A percentile compares a stretch with the other conserved stretches of the same genome.
phyloP scores from a whole-genome alignment of 1,140 invertebrate genomes.

The Pachypsylla venusta region DNA sequence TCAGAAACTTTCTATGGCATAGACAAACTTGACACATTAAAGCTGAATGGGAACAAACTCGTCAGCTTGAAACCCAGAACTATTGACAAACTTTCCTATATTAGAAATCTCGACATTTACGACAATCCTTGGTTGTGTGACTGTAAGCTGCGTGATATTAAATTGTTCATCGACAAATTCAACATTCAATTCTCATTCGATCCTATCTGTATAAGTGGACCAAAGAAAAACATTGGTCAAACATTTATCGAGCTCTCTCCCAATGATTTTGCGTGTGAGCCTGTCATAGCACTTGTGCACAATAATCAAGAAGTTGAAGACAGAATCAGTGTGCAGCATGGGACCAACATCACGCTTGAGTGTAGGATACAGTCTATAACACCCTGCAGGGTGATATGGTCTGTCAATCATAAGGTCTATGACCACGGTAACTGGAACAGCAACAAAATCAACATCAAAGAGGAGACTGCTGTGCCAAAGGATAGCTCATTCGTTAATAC shows the following conservation, averaged over 20 bases:
- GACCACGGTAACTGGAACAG: constrained; percentile 18
- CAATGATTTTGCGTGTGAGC: constrained; percentile 67
- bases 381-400: neutral
- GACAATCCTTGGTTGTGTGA: constrained; percentile 82
- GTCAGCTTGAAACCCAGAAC: constrained; percentile 38
- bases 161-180: constrained; percentile 54
- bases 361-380: constrained; percentile 23
- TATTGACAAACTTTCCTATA: constrained; percentile 41
- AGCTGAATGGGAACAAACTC: constrained; percentile 57
- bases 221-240: constrained; percentile 44
- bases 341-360: constrained; percentile 49
- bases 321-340: constrained; percentile 28
- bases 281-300: constrained; percentile 38
- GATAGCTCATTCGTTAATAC: constrained; percentile 12
- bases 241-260: constrained; percentile 52
- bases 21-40: constrained; percentile 45
- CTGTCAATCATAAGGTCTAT: constrained; percentile 3
- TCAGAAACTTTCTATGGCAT: constrained; percentile 52
- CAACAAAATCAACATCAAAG: constrained; percentile 5
- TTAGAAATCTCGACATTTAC: constrained; percentile 58
- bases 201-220: constrained; percentile 51
- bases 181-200: constrained; percentile 50
- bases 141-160: constrained; percentile 61
- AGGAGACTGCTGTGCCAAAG: constrained; percentile 28
- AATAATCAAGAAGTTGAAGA: constrained; percentile 27